A percentile compares a stretch with the other conserved stretches of the same genome.
phyloP scores from a whole-genome alignment of 2,797 vertebrate species.

The Channallabes apus region DNA sequence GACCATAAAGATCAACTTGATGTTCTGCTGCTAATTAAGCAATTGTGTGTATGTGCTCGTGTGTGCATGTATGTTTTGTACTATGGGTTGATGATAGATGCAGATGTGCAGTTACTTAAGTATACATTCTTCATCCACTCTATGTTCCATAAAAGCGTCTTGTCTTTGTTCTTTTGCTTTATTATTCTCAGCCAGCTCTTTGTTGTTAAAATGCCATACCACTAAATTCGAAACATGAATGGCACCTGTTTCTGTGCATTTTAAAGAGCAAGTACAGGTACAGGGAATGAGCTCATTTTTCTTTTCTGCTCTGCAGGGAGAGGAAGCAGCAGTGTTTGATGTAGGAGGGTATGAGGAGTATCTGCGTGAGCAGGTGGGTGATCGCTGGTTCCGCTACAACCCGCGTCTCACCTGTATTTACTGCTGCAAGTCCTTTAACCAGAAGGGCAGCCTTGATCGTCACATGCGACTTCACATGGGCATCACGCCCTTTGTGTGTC shows the following conservation, averaged over 20 bases:
- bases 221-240: background rate
- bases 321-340: constrained; percentile 86
- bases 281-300: background rate
- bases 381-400: constrained; percentile 98
- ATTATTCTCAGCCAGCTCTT: background rate
- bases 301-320: constrained; percentile 73
- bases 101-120: background rate
- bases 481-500: constrained; percentile 95
- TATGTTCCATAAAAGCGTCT: background rate
- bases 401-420: constrained; percentile 96
- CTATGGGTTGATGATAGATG: background rate
- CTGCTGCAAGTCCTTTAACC: constrained; percentile 99
- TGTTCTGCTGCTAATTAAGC: background rate
- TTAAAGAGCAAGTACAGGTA: background rate
- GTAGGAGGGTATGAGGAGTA: constrained; percentile 96
- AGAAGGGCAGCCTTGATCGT: constrained; percentile 97
- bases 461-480: constrained; percentile 99
- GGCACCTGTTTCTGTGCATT: background rate
- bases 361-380: constrained; percentile 93
- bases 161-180: background rate
- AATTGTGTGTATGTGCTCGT: background rate
- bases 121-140: background rate
- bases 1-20: background rate
- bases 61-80: background rate
- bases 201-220: background rate